phyloP scores from a whole-genome alignment of 2,113 vertebrate genomes.

The Caranx melampygus region DNA sequence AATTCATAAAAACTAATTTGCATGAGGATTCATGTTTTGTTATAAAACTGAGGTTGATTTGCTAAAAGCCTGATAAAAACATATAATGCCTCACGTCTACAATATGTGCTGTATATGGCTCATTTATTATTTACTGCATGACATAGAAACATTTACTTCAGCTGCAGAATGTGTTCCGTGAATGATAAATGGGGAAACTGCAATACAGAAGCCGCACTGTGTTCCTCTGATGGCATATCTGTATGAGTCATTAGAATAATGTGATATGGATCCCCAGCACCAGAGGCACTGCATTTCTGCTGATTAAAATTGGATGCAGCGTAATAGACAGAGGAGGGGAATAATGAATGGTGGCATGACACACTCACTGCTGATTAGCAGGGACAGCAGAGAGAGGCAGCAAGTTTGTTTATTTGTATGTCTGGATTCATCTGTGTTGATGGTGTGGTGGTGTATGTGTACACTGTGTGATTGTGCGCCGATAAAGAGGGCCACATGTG shows the following conservation, averaged over 20 bases:
- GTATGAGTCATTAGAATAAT: conserved; percentile 60
- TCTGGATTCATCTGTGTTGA: conserved; percentile 14
- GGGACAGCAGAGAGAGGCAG: conserved; percentile 6
- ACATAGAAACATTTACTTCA: conserved; percentile 40
- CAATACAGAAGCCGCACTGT: conserved; percentile 10
- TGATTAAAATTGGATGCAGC: conserved; percentile 64
- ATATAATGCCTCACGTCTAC: background rate
- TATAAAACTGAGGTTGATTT: too few species aligned
- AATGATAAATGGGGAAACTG: conserved; percentile 43
- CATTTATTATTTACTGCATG: conserved; percentile 47
- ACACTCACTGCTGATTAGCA: conserved; percentile 30
- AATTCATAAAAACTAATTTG: too few species aligned
- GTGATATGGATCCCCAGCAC: conserved; percentile 56
- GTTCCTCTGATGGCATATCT: conserved; percentile 11
- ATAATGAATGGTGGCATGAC: conserved; percentile 7
- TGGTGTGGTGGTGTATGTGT: background rate
- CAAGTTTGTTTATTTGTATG: conserved; percentile 67
- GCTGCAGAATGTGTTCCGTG: conserved; percentile 5
- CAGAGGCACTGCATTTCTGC: conserved; percentile 43
- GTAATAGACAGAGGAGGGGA: conserved; percentile 43
- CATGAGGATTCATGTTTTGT: too few species aligned
- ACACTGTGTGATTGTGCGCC: background rate
- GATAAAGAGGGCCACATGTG: too few species aligned
- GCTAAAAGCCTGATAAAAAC: background rate
- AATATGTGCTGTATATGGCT: conserved; percentile 1